A percentile compares a stretch with the other conserved stretches of the same genome.
Evolutionary conservation across 2,113 vertebrate genomes (phyloP).

Genomic region (Eonycteris spelaea): DNA sequence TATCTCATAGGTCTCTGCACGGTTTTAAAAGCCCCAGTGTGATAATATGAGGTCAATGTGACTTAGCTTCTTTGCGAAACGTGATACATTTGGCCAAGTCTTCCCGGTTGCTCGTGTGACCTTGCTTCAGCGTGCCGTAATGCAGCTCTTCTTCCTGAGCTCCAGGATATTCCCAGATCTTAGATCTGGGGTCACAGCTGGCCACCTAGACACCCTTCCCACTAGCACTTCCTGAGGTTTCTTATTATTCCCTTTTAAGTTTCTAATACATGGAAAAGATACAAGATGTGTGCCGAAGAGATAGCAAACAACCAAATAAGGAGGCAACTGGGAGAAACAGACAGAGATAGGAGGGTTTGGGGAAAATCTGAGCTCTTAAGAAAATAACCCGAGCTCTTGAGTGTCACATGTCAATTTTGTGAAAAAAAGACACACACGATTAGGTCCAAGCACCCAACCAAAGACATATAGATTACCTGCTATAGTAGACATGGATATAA

Average conservation of each 20-base stretch:
- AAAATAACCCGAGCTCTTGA: not conserved
- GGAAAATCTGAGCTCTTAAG: not conserved
- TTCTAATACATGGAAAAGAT: not conserved
- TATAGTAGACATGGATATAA: not conserved
- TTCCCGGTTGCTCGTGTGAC: not conserved
- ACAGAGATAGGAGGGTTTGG: not conserved
- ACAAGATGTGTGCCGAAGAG: not conserved
- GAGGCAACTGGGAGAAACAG: not conserved
- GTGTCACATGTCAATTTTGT: not conserved
- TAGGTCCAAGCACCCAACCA: not conserved
- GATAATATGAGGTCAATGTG: not conserved
- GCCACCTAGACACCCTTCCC: not conserved
- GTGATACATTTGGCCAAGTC: not conserved
- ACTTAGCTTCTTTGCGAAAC: not conserved
- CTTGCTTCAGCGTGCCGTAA: not conserved
- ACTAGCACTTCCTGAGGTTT: not conserved
- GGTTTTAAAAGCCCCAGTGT: not conserved
- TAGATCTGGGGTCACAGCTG: not conserved
- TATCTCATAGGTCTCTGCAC: not conserved
- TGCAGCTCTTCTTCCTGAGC: not conserved
- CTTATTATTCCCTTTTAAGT: not conserved
- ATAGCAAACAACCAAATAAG: not conserved
- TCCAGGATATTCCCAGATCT: not conserved
- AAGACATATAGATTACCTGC: not conserved
- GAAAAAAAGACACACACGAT: not conserved